Evolutionary conservation across 2,888 invertebrate genomes (phyloP).

Genomic region (Nomada goodeniana): DNA sequence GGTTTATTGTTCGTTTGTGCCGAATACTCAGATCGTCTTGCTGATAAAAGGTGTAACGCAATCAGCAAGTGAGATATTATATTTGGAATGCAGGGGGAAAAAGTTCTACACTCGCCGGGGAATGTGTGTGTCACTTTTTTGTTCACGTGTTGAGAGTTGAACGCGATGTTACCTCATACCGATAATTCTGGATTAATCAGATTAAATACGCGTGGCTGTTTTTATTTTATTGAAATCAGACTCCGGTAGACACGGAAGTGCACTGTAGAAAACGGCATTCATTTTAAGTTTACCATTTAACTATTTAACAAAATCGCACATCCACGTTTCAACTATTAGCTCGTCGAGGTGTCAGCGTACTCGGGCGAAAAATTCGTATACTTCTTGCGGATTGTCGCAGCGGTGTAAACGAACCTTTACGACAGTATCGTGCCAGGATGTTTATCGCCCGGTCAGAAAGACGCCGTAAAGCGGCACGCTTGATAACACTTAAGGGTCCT

Average conservation of each 20-base stretch:
- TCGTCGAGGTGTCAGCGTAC: too few species aligned
- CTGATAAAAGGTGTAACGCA: not conserved
- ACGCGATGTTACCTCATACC: too few species aligned
- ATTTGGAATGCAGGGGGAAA: not conserved
- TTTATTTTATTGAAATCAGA: too few species aligned
- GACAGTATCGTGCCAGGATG: constrained; percentile 16
- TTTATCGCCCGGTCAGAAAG: constrained; percentile 5
- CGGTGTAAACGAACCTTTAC: constrained; percentile 10
- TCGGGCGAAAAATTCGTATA: not conserved
- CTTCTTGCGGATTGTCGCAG: not conserved
- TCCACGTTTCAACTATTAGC: too few species aligned
- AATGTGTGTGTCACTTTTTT: too few species aligned
- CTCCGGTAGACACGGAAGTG: too few species aligned
- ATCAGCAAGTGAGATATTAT: not conserved
- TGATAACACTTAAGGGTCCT: constrained; percentile 27
- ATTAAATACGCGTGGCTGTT: too few species aligned
- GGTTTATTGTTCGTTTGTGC: not conserved
- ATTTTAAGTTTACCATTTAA: too few species aligned
- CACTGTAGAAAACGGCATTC: too few species aligned
- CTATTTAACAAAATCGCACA: too few species aligned
- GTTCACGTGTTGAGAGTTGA: too few species aligned
- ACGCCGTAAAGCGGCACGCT: constrained; percentile 15
- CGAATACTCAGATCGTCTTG: not conserved
- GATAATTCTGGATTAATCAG: too few species aligned
- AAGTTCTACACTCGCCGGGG: not conserved